Evolutionary conservation across 2,888 invertebrate genomes (phyloP), one percentile per base, ranked within the genome.

Genomic region (Stenoptilia bipunctidactyla): DNA sequence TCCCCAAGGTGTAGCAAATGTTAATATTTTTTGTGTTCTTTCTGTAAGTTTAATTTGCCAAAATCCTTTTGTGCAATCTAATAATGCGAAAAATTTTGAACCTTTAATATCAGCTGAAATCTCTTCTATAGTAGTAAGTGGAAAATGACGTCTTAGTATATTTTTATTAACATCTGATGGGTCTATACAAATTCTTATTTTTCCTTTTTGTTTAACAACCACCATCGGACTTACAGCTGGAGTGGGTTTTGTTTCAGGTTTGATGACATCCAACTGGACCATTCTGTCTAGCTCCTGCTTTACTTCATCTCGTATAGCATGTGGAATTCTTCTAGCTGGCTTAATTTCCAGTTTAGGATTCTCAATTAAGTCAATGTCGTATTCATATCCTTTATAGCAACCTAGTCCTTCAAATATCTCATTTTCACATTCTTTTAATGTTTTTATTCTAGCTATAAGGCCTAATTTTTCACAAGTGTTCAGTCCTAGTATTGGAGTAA

Each of bases 281-380:
- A 42, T 42, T 15, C 13, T 39, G 15, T 42, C 39, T 1, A 42
- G 25, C 25, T 42, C 42, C 30, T 42, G 9, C 15, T 42, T 42
- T 2, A 42, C 42, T 36, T 34, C 13, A 2, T 43, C 14, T 36
- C 40, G 15, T 37, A 43, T 2, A 10, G 12, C 27, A 20, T 43
- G 36, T 33, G 41, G 43, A 10, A 45, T 36, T 42, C 40, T 47
- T 35, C 46, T 42, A 2, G 44, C 38, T 12, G 44, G 44, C n/a
- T 40, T 38, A 1, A 40, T 40, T 1, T 40, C 34, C 13, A 43
- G 27, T 13, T 38, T 38, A 9, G 40, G 43, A 12, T 43, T 20
- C 9, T 43, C 43, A 43, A 44, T 30, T 38, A 40, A 37, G 33
- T 49, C 40, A 35, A 39, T 36, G 34, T 41, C 37, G 37, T 39